Base-by-base conservation (phyloP, 1,140 invertebrate genomes). In the Gryon sp. region DNA sequence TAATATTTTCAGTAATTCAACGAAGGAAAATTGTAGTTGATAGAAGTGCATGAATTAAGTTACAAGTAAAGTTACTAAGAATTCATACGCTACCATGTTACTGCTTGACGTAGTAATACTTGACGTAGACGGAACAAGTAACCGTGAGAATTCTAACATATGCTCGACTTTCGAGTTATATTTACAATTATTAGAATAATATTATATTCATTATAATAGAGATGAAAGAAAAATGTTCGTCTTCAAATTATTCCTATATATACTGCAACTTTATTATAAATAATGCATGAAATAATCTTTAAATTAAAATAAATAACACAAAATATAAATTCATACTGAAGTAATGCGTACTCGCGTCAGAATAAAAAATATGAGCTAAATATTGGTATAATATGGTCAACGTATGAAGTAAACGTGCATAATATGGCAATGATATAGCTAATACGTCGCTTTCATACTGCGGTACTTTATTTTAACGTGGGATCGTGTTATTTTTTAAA, bases 41-140 rank as follows among this genome's bases (percentile, higher is more conserved):
- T 7, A 22, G 19, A 55, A 55, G 46, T 46, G 45, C 20, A 38
- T 14, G 30, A 74, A 74, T 74, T 52, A 36, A 60, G 53, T 60
- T 66, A 66, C 26, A 41, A 66, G 68, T 68, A 32, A 75, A 75
- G 62, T 68, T 66, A 68, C 55, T 46, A 75, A 75, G 48, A 75
- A 66, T 75, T 66, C 48, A 74, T 75, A 75, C 66, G 55, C 55
- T 24, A 34, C 38, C 34, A 68, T 68, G 62, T 68, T 68, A 22
- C 18, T 19, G 30, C 12, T 48, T 53, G 26, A 46, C 14, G 45
- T n/a, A n/a, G n/a, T n/a, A n/a, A n/a, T n/a, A n/a, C 48, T 68
- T 68, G 62, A 53, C 60, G 45, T 46, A 24, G 24, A 45, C 32
- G 20, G 59, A 59, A 59, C 45, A 15, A 6, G 46, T 38, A 36